Evolutionary conservation across 2,888 invertebrate species (phyloP).

Genomic region (Seira ritae): DNA sequence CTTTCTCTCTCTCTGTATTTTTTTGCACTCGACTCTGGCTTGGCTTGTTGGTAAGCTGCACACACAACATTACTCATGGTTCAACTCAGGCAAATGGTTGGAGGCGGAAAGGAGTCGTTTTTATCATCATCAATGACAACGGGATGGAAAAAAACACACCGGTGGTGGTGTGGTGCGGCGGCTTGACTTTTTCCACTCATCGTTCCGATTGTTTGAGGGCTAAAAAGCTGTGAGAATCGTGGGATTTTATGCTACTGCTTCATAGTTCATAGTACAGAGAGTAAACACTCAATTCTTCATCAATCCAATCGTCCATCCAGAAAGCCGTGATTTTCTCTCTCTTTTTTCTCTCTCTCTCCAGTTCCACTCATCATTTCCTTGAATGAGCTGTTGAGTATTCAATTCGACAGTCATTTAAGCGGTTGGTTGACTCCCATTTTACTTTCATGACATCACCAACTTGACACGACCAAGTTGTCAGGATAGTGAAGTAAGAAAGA

Average conservation of each 20-base stretch:
- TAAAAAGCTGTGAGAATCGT: background rate
- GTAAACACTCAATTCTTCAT: constrained; percentile 55
- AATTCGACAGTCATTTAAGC: constrained; percentile 56
- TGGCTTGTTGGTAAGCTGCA: background rate
- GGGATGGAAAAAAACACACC: constrained; percentile 33
- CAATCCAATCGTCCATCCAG: constrained; percentile 39
- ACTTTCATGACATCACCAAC: background rate
- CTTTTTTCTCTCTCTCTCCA: constrained; percentile 36
- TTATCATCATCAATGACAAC: constrained; percentile 37
- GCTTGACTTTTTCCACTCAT: constrained; percentile 4
- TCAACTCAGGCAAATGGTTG: constrained; percentile 51
- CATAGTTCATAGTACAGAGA: constrained; percentile 27
- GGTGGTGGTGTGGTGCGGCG: background rate
- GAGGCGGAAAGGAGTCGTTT: constrained; percentile 40
- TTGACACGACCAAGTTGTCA: constrained; percentile 35
- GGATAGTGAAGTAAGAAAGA: background rate
- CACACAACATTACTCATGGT: constrained; percentile 46
- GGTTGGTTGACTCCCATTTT: constrained; percentile 41
- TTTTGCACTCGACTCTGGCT: background rate
- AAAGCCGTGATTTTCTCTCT: constrained; percentile 19
- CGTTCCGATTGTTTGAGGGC: constrained; percentile 9
- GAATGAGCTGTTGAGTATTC: constrained; percentile 49
- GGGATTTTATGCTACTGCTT: background rate
- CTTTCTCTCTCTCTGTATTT: constrained; percentile 27
- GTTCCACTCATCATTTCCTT: constrained; percentile 36